Evolutionary conservation across 2,888 invertebrate species (phyloP), one percentile per base, ranked within the genome.

Genomic region (Quadroppia sp.): DNA sequence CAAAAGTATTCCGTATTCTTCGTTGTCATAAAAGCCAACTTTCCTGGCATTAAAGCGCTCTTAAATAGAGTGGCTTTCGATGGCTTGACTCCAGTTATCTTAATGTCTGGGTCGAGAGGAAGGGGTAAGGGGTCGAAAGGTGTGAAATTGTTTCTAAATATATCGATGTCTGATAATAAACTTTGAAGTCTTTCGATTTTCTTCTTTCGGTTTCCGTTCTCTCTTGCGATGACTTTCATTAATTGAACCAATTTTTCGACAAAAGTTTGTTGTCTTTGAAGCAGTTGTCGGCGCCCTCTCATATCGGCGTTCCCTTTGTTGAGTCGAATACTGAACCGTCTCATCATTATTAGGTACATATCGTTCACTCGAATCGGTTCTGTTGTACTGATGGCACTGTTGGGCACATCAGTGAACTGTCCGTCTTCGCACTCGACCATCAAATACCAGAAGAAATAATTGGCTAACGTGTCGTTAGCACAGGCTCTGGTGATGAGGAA

Each of bases 381-480:
- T 36, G 23, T 71, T 4, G 56, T 20, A 30, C 30, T 56, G 13
- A 9, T 20, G 20, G 23, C 32, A 67, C 20, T 17, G 28, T 23
- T 45, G 4, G 74, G 25, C 1, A 40, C 28, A 30, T 71, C 74
- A 67, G 6, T 69, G 40, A 75, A 75, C 81, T 90, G 90, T 78
- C 90, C 89, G 82, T 94, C 93, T 83, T 95, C 95, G 82, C 94
- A 93, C 84, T 98, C 98, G 76, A 96, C 92, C 75, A 90, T 87
- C 78, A 95, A 85, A 85, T 94, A 94, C 99, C 99, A 99, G 84
- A 93, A 98, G 79, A 99, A 89, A 83, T 97, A 98, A 85, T 97
- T 98, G 69, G 95, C 95, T 64, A 99, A 85, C 20, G 88, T 89
- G 71, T 90, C 88, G 86, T 97, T 95, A 80, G 88, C 87, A 82